Base-by-base conservation (phyloP, 2,888 invertebrate genomes). In the Bombylius discolor region DNA sequence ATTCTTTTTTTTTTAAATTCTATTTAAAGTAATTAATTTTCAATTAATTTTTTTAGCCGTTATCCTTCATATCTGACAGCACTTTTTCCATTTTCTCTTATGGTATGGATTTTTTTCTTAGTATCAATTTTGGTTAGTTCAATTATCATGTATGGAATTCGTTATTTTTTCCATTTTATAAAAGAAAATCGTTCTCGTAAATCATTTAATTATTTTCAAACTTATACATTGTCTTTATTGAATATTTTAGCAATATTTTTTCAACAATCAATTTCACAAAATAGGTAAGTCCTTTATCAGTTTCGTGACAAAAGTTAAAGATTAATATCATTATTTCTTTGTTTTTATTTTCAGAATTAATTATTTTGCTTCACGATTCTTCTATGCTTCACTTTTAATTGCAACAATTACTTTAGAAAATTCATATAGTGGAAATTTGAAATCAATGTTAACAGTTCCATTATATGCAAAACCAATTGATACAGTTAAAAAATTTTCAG, bases 391-490 rank as follows among this genome's bases (percentile, higher is more conserved):
- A 1, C 56, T 72, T 12, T 59, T 72, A 0, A 63, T 70, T 52
- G 70, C 72, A 6, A 69, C 68, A 1, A 66, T 72, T 4, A 72
- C 71, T 0, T 55, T 72, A 61, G 71, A 72, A 59, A 70, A 71
- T 55, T 69, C 67, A 8, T 73, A 72, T 59, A 70, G 71, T 56
- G 72, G 73, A 0, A 69, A 70, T 51, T 55, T 73, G 1, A 72
- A 72, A 61, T 71, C 72, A 0, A 50, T 72, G 52, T 60, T 72
- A 4, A 71, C 73, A 0, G 64, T 70, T 33, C 72, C 72, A 2
- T 56, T 68, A 3, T 70, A 66, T 51, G 65, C 61, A 0, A 65
- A 67, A 5, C 69, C 70, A 0, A 65, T 71, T 32, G 70, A 72
- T 51, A 69, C 66, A 1, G 65, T 68, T 5, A 59, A 61, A 1